Conservation (phyloP, 2,888 invertebrate genomes). For the Thera britannica region DNA sequence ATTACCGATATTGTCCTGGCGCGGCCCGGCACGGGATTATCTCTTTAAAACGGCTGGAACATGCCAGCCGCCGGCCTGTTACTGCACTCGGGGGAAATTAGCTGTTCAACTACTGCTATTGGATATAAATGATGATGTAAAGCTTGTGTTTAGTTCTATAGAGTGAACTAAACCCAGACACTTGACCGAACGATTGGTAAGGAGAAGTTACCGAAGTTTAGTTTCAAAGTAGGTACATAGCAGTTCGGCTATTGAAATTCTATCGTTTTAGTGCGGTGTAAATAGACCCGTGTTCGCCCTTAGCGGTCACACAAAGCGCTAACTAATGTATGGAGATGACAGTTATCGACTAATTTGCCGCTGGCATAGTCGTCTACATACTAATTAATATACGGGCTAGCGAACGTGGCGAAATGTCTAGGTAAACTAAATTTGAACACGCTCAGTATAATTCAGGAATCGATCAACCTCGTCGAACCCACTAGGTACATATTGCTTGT, state of each 20-base stretch:
- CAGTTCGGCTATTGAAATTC: too few species aligned
- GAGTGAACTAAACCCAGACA: conserved; percentile 2
- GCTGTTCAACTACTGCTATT: conserved; percentile 23
- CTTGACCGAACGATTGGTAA: not conserved
- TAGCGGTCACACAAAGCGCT: conserved; percentile 1
- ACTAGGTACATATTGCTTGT: not conserved
- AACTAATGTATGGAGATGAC: conserved; percentile 7
- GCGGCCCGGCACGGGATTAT: conserved; percentile 22
- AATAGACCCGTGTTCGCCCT: not conserved
- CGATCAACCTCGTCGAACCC: not conserved
- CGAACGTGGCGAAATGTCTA: too few species aligned
- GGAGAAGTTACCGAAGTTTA: not conserved
- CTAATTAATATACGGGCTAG: not conserved
- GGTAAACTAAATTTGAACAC: too few species aligned
- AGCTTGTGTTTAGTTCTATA: conserved; percentile 21
- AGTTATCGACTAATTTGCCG: not conserved
- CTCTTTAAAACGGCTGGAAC: conserved; percentile 29
- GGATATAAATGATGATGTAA: conserved; percentile 33
- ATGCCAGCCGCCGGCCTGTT: conserved; percentile 16
- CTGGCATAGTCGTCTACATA: not conserved
- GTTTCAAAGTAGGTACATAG: too few species aligned
- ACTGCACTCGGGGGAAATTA: conserved; percentile 38
- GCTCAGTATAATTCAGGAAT: not conserved
- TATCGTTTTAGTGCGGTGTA: too few species aligned
- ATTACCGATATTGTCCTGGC: conserved; percentile 38